phyloP scores from a whole-genome alignment of 2,797 vertebrate genomes.

The Amblyopsis hoosieri region DNA sequence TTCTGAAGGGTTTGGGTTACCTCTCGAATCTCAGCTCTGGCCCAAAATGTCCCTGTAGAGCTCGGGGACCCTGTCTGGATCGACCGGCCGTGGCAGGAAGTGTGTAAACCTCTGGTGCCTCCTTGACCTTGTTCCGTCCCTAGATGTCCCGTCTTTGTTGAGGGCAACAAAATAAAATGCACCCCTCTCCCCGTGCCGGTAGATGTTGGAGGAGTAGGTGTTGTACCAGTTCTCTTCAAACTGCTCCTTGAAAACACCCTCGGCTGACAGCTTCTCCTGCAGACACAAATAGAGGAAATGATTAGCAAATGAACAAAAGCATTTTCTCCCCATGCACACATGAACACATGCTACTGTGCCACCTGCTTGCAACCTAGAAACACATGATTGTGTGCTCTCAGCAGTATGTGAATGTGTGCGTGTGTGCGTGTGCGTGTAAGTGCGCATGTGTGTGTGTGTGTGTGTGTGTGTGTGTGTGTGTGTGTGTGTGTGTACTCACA shows the following conservation, averaged over 20 bases:
- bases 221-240: constrained; percentile 99
- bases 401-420: neutral
- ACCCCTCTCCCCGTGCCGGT: constrained; percentile 92
- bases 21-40: constrained; percentile 86
- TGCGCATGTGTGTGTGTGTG: constrained; percentile 1
- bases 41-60: constrained; percentile 97
- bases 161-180: constrained; percentile 94
- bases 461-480: neutral
- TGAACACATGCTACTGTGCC: constrained; percentile 19
- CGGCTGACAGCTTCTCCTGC: constrained; percentile 94
- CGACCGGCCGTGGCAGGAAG: constrained; percentile 97
- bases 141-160: constrained; percentile 94
- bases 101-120: constrained; percentile 98
- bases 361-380: constrained; percentile 19
- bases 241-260: constrained; percentile 95
- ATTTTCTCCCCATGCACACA: neutral
- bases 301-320: neutral
- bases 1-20: constrained; percentile 11
- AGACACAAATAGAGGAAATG: constrained; percentile 35
- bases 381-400: constrained; percentile 1
- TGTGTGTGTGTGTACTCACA: constrained; percentile 79
- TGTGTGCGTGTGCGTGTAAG: neutral
- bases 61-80: constrained; percentile 95
- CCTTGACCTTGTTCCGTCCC: constrained; percentile 93
- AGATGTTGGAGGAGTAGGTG: constrained; percentile 97